A percentile compares a stretch with the other conserved stretches of the same genome.
Evolutionary conservation across 2,888 invertebrate species (phyloP).

Genomic region (Athripsodes cinereus): DNA sequence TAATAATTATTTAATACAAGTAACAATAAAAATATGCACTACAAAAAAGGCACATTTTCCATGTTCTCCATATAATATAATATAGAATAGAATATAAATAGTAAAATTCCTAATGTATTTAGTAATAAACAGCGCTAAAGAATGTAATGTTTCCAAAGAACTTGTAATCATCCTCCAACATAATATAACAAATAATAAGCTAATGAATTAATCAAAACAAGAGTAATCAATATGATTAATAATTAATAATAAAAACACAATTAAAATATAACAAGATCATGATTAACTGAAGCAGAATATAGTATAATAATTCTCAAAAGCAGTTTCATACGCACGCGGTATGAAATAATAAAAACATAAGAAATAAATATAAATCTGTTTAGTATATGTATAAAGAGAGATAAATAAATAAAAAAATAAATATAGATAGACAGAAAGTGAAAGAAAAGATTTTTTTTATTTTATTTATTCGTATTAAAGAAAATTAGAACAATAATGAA

Average conservation of each 20-base stretch:
- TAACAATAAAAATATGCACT: neutral
- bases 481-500: constrained; percentile 24
- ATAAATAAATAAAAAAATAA: neutral
- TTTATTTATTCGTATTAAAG: constrained; percentile 3
- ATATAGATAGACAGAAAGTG: neutral
- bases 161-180: no score
- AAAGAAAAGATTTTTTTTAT: neutral
- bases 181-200: neutral
- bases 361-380: neutral
- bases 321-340: constrained; percentile 15
- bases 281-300: constrained; percentile 14
- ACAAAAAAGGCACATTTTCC: constrained; percentile 16
- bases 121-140: no score
- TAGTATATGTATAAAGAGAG: neutral
- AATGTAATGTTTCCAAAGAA: no score
- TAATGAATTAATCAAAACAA: neutral
- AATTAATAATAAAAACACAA: neutral
- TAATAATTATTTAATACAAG: no score
- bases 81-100: neutral
- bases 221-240: constrained; percentile 4
- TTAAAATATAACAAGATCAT: neutral
- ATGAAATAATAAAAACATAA: constrained; percentile 2
- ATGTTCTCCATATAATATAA: neutral
- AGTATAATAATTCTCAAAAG: constrained; percentile 3
- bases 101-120: neutral